These are phyloP conservation scores for Automeris io DNA, from an alignment of 2,888 invertebrate species.

Conservation along the genomic window DNA sequence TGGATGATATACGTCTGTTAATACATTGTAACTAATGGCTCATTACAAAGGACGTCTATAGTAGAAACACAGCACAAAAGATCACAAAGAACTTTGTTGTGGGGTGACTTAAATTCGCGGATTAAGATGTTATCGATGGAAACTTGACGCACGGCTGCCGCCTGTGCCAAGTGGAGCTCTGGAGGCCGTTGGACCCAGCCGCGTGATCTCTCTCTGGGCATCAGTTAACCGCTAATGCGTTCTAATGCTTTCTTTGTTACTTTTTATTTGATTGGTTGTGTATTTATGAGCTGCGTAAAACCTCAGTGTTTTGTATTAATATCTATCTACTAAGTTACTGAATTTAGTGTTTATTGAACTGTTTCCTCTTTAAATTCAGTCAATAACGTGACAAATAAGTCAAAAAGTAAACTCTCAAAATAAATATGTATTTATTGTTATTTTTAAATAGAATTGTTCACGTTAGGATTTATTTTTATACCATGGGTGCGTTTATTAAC, in stretches of 20 bases:
- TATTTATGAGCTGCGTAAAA: constrained; percentile 1
- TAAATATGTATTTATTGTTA: no score
- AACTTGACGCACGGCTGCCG: constrained; percentile 43
- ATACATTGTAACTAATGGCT: constrained; percentile 15
- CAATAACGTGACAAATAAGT: no score
- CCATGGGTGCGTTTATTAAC: no score
- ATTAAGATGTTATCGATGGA: constrained; percentile 65
- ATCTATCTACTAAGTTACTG: no score
- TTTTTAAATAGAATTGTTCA: no score
- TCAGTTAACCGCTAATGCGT: constrained; percentile 55
- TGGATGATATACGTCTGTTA: neutral
- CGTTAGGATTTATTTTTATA: no score
- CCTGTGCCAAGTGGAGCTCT: constrained; percentile 24
- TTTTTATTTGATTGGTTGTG: constrained; percentile 13
- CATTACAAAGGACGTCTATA: constrained; percentile 18
- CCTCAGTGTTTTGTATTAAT: neutral
- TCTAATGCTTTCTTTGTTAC: constrained; percentile 56
- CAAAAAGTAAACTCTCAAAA: no score
- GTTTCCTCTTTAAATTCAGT: no score
- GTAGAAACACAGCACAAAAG: constrained; percentile 24
- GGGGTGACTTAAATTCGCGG: constrained; percentile 39
- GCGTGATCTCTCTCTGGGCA: constrained; percentile 38
- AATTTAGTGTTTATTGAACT: no score
- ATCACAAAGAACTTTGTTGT: constrained; percentile 24
- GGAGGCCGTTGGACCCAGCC: constrained; percentile 11